These are phyloP conservation scores for Sialis lutaria DNA, from an alignment of 2,888 invertebrate genomes.

Conservation along the genomic window DNA sequence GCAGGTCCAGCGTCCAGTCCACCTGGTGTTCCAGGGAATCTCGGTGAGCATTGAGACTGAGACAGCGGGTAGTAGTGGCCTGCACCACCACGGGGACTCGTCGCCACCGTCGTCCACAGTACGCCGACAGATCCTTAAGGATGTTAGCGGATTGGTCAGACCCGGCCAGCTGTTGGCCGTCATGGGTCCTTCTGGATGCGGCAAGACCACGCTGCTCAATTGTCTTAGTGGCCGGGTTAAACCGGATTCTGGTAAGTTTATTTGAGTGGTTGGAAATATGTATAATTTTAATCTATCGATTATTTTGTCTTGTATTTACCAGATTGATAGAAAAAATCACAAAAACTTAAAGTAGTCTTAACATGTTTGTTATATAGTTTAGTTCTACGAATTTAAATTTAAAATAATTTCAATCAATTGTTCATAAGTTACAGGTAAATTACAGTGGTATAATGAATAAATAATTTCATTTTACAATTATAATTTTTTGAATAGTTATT, in stretches of 20 bases:
- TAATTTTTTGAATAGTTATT: no score
- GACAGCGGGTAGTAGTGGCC: slow-evolving; percentile 8
- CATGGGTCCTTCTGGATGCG: slow-evolving; percentile 61
- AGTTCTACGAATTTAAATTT: no score
- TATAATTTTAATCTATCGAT: no score
- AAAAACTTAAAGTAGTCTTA: no score
- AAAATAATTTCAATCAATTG: no score
- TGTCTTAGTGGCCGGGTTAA: slow-evolving; percentile 53
- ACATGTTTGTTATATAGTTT: no score
- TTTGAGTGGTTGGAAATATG: no score
- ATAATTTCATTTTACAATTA: no score
- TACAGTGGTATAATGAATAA: no score
- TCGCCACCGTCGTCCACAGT: slow-evolving; percentile 21
- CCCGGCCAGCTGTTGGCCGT: slow-evolving; percentile 65
- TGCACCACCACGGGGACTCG: neutral
- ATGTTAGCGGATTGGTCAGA: slow-evolving; percentile 54
- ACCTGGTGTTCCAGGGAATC: slow-evolving; percentile 45
- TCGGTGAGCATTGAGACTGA: slow-evolving; percentile 29
- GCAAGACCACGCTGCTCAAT: slow-evolving; percentile 60
- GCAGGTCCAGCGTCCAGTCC: slow-evolving; percentile 38
- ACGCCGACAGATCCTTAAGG: slow-evolving; percentile 40
- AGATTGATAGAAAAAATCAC: no score
- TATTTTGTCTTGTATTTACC: no score
- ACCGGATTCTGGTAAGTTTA: slow-evolving; percentile 22
- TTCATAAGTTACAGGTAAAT: no score